Evolutionary conservation across 2,113 vertebrate species (phyloP).

Genomic region (Pachypanchax playfairii): DNA sequence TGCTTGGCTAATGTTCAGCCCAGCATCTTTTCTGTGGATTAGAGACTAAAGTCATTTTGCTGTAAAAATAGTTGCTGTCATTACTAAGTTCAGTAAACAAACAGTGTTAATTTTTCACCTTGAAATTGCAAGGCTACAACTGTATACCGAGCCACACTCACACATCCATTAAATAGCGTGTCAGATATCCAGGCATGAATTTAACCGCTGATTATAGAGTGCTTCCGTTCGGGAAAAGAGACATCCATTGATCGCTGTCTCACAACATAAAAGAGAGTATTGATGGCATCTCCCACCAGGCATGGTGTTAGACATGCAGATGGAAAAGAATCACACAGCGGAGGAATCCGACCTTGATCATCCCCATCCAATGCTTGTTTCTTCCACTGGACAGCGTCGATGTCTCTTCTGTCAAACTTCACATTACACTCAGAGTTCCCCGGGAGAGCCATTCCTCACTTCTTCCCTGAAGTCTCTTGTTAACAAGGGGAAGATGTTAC

Average conservation of each 20-base stretch:
- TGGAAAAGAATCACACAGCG: conserved; percentile 34
- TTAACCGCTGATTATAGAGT: conserved; percentile 73
- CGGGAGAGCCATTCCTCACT: not conserved
- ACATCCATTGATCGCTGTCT: conserved; percentile 72
- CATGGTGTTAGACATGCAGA: conserved; percentile 42
- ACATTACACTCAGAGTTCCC: not conserved
- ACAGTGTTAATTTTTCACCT: conserved; percentile 59
- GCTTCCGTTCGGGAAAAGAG: conserved; percentile 66
- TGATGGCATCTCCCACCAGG: conserved; percentile 63
- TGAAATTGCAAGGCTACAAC: conserved; percentile 46
- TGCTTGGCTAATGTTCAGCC: not conserved
- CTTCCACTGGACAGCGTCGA: not conserved
- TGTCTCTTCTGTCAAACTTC: conserved; percentile 23
- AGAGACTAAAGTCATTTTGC: conserved; percentile 25
- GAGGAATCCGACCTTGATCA: conserved; percentile 46
- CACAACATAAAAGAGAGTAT: conserved; percentile 69
- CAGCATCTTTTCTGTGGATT: not conserved
- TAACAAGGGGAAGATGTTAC: conserved; percentile 13
- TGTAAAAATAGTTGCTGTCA: conserved; percentile 10
- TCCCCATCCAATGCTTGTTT: not conserved
- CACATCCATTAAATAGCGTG: conserved; percentile 61
- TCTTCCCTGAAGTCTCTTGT: not conserved
- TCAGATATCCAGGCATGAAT: conserved; percentile 68
- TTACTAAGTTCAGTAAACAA: conserved; percentile 31
- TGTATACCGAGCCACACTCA: conserved; percentile 29